Evolutionary conservation across 30 jellyfish, hydroid and myxozoan genomes (phyloP), one percentile per base, ranked within the genome.

Genomic region (Aurelia sp.): DNA sequence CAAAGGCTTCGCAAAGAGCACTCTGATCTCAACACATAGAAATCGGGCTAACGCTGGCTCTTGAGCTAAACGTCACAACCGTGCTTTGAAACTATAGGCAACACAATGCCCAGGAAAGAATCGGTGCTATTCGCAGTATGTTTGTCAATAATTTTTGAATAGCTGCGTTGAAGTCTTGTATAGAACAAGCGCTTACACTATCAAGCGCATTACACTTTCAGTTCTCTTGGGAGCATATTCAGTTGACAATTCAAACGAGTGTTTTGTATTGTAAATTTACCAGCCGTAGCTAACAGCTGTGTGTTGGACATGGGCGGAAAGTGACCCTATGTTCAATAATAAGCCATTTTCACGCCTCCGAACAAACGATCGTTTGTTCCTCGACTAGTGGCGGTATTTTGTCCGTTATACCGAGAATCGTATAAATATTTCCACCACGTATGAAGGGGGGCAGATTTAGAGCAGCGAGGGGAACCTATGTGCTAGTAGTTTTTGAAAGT

Each of bases 301-400:
- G 57, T 72, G 53, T n/a, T 9, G 19, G 70, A 67, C 50, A 48
- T 60, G 59, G 59, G 27, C 48, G 73, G 64, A 31, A 21, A 13
- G 83, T 52, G 44, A 21, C 85, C 60, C 60, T 13, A 70, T n/a
- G 58, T 50, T 21, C 67, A 72, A 67, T 67, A 67, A 62, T 41
- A 65, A 80, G 67, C 63, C 40, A 30, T 72, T 38, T 81, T 81
- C 83, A 62, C 91, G 81, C 91, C 91, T 81, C 73, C 35, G 67
- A 81, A 81, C 91, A 81, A 81, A 81, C n/a, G 84, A 19, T 38
- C 63, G 31, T 48, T 81, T 72, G 76, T 67, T 30, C 64, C 76
- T 13, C 13, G 41, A 31, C 91, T 44, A 81, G 91, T 81, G 91
- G 91, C 91, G 80, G 84, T 16, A 81, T 81, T 81, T 52, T 22